Conservation (phyloP, 2,888 invertebrate species). For the Platycheirus albimanus region DNA sequence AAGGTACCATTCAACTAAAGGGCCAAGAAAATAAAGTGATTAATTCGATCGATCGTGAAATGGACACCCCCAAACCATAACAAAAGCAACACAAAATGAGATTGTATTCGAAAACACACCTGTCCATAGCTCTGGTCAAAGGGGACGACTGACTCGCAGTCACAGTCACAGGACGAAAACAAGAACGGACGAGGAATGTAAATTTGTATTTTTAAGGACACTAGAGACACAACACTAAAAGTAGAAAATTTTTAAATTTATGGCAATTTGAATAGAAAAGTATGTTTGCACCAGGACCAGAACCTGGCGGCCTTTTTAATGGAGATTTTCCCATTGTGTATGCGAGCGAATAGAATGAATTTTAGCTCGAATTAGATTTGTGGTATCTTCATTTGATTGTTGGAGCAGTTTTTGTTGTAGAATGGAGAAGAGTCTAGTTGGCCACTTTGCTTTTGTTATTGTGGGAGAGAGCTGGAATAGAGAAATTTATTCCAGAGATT, state of each 20-base stretch:
- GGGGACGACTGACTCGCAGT: no score
- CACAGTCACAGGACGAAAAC: background rate
- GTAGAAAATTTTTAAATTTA: slow-evolving; percentile 27
- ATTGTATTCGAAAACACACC: no score
- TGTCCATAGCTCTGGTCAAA: no score
- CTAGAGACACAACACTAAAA: background rate
- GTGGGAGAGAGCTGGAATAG: background rate
- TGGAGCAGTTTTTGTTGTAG: background rate
- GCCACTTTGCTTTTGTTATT: background rate
- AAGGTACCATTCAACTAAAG: background rate
- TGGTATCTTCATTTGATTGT: slow-evolving; percentile 50
- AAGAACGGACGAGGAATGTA: background rate
- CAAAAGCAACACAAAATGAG: no score
- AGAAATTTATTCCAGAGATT: slow-evolving; percentile 47
- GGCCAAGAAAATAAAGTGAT: background rate
- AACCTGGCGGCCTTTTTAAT: slow-evolving; percentile 44
- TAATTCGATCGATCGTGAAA: slow-evolving; percentile 32
- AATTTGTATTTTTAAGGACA: background rate
- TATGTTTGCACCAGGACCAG: slow-evolving; percentile 31
- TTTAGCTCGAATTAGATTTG: slow-evolving; percentile 47
- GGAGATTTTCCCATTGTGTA: slow-evolving; percentile 23
- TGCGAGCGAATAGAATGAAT: slow-evolving; percentile 34
- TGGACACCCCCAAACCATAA: slow-evolving; percentile 2
- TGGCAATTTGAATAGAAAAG: slow-evolving; percentile 30
- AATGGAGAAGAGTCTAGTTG: background rate